These are phyloP conservation scores for Coracopsis vasa DNA, from an alignment of 2,113 vertebrate species.

Conservation along the genomic window DNA sequence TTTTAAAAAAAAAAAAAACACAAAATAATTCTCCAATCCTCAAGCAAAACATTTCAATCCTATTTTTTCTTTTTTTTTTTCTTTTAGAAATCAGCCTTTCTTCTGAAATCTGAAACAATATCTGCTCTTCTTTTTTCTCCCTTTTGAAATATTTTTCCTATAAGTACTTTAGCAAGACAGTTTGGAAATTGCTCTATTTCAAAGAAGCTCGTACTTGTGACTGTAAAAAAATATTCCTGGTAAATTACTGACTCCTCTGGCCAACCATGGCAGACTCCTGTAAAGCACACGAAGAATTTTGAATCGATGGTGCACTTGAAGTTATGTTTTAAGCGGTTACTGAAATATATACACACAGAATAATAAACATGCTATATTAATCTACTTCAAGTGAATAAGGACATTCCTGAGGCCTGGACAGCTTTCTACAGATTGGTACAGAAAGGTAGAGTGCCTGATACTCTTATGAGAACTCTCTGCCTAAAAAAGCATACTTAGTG, in stretches of 20 bases:
- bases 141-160: background rate
- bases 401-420: background rate
- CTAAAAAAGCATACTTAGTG: background rate
- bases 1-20: background rate
- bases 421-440: background rate
- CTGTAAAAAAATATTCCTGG: background rate
- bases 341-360: background rate
- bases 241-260: background rate
- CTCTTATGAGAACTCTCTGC: background rate
- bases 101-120: background rate
- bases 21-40: background rate
- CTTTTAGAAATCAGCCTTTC: background rate
- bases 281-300: background rate
- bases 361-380: background rate
- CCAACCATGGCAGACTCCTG: background rate
- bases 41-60: background rate
- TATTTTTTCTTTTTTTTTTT: background rate
- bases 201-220: rapidly evolving
- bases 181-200: background rate
- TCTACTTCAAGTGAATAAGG: background rate
- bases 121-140: rapidly evolving
- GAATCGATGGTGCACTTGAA: background rate
- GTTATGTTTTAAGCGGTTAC: background rate
- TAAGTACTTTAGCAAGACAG: background rate
- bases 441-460: background rate